A percentile compares a stretch with the other conserved stretches of the same genome.
These are phyloP conservation scores for Hucho hucho DNA, from an alignment of 2,113 vertebrate species.

Conservation along the genomic window DNA sequence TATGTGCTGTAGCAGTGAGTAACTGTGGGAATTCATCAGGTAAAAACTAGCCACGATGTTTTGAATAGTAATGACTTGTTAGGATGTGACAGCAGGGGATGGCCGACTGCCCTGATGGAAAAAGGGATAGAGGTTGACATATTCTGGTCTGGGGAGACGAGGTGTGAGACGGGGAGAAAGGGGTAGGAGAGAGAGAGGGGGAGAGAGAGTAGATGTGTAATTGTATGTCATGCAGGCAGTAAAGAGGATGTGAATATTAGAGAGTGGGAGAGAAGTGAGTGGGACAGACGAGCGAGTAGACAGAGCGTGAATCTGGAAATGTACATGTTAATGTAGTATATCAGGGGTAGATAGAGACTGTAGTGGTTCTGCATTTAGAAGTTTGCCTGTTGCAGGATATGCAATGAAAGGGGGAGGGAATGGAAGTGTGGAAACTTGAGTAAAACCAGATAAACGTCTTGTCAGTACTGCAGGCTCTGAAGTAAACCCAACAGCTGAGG, in stretches of 20 bases:
- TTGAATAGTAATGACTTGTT: background rate
- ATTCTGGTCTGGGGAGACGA: background rate
- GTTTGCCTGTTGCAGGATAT: background rate
- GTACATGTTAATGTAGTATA: background rate
- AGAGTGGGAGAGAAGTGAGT: background rate
- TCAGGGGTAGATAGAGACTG: background rate
- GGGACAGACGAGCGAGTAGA: background rate
- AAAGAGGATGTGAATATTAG: background rate
- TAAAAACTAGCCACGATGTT: too few relatives aligned
- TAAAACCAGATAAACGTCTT: background rate
- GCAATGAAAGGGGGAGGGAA: background rate
- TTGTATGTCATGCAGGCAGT: too few relatives aligned
- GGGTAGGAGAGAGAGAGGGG: too few relatives aligned
- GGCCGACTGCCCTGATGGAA: background rate
- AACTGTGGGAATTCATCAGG: background rate
- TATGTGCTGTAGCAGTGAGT: background rate
- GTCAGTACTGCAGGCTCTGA: background rate
- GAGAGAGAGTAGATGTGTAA: background rate
- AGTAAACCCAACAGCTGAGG: background rate
- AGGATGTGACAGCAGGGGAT: background rate
- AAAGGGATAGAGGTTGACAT: background rate
- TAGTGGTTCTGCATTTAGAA: background rate
- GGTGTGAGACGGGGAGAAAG: background rate
- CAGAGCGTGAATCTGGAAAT: background rate
- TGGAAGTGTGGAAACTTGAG: background rate